These are phyloP conservation scores for Branchellion lobata DNA, from an alignment of 2,888 invertebrate species.

Conservation along the genomic window DNA sequence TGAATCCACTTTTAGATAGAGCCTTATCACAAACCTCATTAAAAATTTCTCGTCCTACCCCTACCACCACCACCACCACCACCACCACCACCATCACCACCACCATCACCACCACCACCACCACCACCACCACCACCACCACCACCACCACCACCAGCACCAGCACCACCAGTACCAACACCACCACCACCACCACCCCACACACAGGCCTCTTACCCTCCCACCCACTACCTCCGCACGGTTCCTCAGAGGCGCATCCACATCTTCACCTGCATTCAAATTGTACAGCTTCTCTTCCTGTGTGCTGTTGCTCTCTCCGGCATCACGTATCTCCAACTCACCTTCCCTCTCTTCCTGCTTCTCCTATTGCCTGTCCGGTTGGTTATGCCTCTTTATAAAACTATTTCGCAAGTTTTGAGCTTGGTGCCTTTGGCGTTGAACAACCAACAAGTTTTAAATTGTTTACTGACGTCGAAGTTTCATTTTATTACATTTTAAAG, in stretches of 20 bases:
- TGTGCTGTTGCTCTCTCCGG: slow-evolving; percentile 64
- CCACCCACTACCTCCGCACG: slow-evolving; percentile 65
- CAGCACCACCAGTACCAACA: background rate
- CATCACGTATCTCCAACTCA: slow-evolving; percentile 67
- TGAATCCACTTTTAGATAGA: too few relatives aligned
- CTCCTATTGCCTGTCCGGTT: slow-evolving; percentile 65
- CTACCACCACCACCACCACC: slow-evolving; percentile 8
- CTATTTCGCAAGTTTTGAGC: background rate
- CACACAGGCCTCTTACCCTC: slow-evolving; percentile 64
- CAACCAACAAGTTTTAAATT: too few relatives aligned
- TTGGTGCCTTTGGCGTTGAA: background rate
- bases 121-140: background rate
- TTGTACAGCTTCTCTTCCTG: slow-evolving; percentile 63
- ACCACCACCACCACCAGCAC: background rate
- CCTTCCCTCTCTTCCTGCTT: slow-evolving; percentile 67
- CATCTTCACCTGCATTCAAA: slow-evolving; percentile 63
- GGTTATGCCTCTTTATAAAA: background rate
- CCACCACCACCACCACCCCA: background rate
- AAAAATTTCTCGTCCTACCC: background rate
- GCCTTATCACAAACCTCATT: background rate
- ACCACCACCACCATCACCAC: background rate
- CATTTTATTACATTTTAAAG: too few relatives aligned
- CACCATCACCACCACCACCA: background rate
- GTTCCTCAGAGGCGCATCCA: slow-evolving; percentile 65
- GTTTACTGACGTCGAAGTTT: too few relatives aligned